Evolutionary conservation across 1,140 invertebrate genomes (phyloP).

Genomic region (Heliconius eleuchia): DNA sequence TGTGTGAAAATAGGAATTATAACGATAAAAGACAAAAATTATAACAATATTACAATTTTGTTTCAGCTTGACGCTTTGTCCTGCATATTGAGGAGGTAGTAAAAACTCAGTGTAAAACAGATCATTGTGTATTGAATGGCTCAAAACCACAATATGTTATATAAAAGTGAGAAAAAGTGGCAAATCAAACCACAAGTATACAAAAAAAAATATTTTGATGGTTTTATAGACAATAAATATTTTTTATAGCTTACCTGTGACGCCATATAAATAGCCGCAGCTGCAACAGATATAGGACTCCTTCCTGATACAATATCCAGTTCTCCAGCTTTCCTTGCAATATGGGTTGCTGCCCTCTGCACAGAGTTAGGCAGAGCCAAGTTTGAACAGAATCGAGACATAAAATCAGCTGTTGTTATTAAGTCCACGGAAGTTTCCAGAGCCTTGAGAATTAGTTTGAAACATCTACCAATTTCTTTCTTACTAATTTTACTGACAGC

Average conservation of each 20-base stretch:
- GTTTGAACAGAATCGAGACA: slow-evolving; percentile 96
- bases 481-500: slow-evolving; percentile 99
- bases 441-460: slow-evolving; percentile 80
- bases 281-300: slow-evolving; percentile 99
- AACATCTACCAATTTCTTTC: slow-evolving; percentile 96
- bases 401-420: slow-evolving; percentile 99
- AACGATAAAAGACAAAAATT: too few species aligned
- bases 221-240: neutral
- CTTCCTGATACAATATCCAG: slow-evolving; percentile 98
- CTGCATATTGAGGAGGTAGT: too few species aligned
- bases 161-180: too few species aligned
- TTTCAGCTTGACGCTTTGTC: too few species aligned
- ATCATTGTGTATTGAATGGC: too few species aligned
- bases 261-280: slow-evolving; percentile 99
- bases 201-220: too few species aligned
- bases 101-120: too few species aligned
- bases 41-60: too few species aligned
- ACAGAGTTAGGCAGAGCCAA: slow-evolving; percentile 94
- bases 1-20: too few species aligned
- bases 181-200: too few species aligned
- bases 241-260: slow-evolving; percentile 87
- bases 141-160: too few species aligned
- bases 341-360: slow-evolving; percentile 97
- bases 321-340: slow-evolving; percentile 97
- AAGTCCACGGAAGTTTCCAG: slow-evolving; percentile 97